phyloP scores from a whole-genome alignment of 2,888 invertebrate genomes.

The Selenia dentaria region DNA sequence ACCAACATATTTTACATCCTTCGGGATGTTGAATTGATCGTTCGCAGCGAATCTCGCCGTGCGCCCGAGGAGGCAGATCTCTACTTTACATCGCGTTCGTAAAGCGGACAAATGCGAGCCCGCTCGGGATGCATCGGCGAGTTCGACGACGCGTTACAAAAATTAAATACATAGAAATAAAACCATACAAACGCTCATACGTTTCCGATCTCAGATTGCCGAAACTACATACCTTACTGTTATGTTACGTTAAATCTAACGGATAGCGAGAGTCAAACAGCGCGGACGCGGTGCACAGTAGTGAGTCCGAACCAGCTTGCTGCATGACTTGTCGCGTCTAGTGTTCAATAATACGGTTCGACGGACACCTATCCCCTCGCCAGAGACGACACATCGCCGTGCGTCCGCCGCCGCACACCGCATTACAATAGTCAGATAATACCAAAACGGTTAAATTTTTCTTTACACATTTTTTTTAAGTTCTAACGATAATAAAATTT shows the following conservation, averaged over 20 bases:
- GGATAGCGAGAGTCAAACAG: neutral
- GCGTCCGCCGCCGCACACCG: too few relatives aligned
- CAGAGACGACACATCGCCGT: too few relatives aligned
- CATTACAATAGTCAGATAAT: too few relatives aligned
- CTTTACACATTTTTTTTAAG: too few relatives aligned
- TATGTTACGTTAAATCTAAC: neutral
- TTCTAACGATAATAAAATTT: too few relatives aligned
- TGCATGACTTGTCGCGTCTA: too few relatives aligned
- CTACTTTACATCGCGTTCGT: neutral
- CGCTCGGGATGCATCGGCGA: neutral
- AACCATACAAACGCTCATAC: constrained; percentile 17
- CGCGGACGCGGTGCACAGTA: neutral
- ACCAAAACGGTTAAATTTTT: too few relatives aligned
- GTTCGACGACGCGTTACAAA: constrained; percentile 32
- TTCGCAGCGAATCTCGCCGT: constrained; percentile 19
- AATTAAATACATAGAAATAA: constrained; percentile 29
- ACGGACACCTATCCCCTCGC: too few relatives aligned
- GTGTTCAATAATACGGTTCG: too few relatives aligned
- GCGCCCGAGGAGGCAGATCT: neutral
- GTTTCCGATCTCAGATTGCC: neutral
- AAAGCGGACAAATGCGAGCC: neutral
- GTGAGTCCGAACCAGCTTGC: too few relatives aligned
- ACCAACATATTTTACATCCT: constrained; percentile 56
- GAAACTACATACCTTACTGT: neutral
- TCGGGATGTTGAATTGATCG: constrained; percentile 39